These are phyloP conservation scores for Cosmia pyralina DNA, from an alignment of 2,888 invertebrate genomes.

Conservation along the genomic window DNA sequence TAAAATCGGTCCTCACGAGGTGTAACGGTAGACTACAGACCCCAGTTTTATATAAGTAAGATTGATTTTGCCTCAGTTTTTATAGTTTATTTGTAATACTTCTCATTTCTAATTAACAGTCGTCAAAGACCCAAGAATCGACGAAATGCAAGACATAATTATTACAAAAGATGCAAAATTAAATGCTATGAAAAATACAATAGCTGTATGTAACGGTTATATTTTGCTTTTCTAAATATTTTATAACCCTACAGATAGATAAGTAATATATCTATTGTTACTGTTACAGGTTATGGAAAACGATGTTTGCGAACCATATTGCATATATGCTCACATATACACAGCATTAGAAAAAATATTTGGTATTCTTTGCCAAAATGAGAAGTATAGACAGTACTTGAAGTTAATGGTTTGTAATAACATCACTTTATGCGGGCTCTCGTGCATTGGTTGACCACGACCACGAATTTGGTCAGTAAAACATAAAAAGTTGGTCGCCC, in stretches of 20 bases:
- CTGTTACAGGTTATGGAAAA: conserved; percentile 83
- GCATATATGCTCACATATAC: conserved; percentile 85
- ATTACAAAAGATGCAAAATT: conserved; percentile 86
- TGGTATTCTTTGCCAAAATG: conserved; percentile 82
- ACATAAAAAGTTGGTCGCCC: not conserved
- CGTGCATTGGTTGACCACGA: not conserved
- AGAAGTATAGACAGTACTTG: conserved; percentile 83
- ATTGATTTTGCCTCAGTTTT: not conserved
- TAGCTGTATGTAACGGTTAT: conserved; percentile 74
- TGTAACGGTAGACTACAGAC: not conserved
- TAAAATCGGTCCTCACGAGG: not conserved
- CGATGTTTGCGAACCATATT: conserved; percentile 86
- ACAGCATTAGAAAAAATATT: conserved; percentile 87
- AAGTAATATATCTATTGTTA: not conserved
- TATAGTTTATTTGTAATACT: not conserved
- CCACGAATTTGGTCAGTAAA: too few relatives aligned
- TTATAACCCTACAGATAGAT: not conserved
- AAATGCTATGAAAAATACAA: conserved; percentile 85
- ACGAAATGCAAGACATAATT: conserved; percentile 81
- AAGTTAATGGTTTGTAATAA: conserved; percentile 78
- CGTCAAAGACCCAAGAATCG: conserved; percentile 78
- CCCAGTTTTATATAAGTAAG: not conserved
- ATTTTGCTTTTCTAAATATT: not conserved
- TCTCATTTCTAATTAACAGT: conserved; percentile 64
- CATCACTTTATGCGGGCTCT: not conserved